Evolutionary conservation across 2,113 vertebrate genomes (phyloP).

Genomic region (Nanorana parkeri): DNA sequence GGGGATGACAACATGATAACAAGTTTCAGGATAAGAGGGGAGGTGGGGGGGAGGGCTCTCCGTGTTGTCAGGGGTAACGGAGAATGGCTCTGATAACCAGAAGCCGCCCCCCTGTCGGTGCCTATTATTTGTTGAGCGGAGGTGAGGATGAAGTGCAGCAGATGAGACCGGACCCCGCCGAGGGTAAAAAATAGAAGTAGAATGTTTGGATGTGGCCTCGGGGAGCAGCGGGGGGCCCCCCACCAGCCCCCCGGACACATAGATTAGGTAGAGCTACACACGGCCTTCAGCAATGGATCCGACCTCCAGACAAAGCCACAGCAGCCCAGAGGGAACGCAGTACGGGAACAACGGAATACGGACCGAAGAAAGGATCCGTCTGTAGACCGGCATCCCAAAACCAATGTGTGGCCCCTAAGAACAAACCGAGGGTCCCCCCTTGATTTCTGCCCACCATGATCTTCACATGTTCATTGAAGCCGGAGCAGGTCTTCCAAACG

Average conservation of each 20-base stretch:
- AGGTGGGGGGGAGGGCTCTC: no score
- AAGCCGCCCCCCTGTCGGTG: no score
- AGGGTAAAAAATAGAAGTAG: neutral
- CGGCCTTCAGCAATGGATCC: neutral
- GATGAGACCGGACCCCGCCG: neutral
- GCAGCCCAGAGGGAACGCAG: neutral
- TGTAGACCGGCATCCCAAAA: neutral
- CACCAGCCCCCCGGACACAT: no score
- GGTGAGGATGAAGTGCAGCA: neutral
- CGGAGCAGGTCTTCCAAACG: no score
- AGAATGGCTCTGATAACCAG: neutral
- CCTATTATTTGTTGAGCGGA: neutral
- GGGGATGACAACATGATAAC: neutral
- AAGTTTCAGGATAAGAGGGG: neutral
- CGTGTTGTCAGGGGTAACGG: slow-evolving; percentile 12
- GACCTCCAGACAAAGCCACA: neutral
- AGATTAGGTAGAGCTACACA: no score
- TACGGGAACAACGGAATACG: neutral
- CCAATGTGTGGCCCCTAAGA: no score
- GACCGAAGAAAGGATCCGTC: neutral
- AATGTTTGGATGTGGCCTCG: no score
- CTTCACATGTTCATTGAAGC: no score
- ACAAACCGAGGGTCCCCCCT: no score
- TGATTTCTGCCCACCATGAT: no score
- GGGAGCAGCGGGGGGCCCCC: neutral